phyloP scores from a whole-genome alignment of 2,888 invertebrate species.

The Asteroscopus sphinx region DNA sequence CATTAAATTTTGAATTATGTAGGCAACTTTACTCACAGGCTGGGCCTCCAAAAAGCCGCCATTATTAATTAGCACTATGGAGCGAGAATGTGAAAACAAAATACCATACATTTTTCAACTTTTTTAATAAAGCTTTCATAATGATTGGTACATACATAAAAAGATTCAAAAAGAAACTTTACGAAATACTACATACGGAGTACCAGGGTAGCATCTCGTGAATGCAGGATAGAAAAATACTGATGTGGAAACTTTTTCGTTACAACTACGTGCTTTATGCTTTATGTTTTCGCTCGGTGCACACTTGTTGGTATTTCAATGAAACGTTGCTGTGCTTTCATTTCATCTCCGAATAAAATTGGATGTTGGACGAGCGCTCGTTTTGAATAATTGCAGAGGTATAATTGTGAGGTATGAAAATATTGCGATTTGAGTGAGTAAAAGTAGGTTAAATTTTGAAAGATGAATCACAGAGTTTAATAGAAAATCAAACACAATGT shows the following conservation, averaged over 20 bases:
- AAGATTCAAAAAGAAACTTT: no score
- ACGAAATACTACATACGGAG: no score
- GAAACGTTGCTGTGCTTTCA: not conserved
- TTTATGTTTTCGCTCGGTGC: constrained; percentile 1
- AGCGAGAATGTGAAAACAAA: not conserved
- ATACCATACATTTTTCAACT: not conserved
- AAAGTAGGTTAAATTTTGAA: no score
- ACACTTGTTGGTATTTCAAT: constrained; percentile 7
- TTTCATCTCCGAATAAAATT: constrained; percentile 8
- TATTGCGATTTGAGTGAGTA: no score
- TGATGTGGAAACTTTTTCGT: not conserved
- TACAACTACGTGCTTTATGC: not conserved
- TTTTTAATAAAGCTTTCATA: constrained; percentile 7
- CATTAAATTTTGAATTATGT: no score
- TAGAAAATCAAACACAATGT: no score
- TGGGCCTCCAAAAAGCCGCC: no score
- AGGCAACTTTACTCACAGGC: no score
- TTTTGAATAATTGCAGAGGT: not conserved
- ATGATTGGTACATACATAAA: constrained; percentile 5
- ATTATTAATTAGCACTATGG: constrained; percentile 2
- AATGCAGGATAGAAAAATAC: not conserved
- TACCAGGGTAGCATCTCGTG: not conserved
- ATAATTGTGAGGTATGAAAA: not conserved
- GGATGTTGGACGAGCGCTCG: not conserved
- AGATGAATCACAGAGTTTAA: no score